A percentile compares a stretch with the other conserved stretches of the same genome.
These are phyloP conservation scores for Uromys caudimaculatus DNA, from an alignment of 2,797 vertebrate species.

Conservation along the genomic window DNA sequence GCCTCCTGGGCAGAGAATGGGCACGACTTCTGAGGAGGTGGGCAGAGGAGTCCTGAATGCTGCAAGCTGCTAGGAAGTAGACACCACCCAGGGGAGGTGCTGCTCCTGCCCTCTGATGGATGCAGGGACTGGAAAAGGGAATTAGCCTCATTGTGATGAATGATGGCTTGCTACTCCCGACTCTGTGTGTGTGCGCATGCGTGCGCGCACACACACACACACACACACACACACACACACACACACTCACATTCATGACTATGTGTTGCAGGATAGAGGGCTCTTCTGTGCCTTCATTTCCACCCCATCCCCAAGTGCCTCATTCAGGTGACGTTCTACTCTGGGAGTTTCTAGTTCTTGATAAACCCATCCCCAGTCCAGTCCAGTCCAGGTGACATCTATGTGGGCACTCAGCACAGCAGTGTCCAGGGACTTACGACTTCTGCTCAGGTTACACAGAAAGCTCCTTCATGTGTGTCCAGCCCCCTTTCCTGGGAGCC, in stretches of 20 bases:
- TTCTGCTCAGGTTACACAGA: not conserved
- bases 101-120: slow-evolving; percentile 72
- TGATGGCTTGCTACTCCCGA: not conserved
- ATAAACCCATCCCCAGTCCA: not conserved
- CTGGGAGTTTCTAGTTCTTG: not conserved
- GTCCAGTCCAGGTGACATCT: fast-evolving
- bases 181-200: not conserved
- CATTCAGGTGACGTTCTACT: not conserved
- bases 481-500: fast-evolving
- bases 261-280: not conserved
- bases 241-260: no score
- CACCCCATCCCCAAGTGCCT: fast-evolving
- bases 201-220: not conserved
- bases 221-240: no score
- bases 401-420: fast-evolving
- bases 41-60: slow-evolving; percentile 77
- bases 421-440: no score
- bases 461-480: not conserved
- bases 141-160: slow-evolving; percentile 75
- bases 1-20: slow-evolving; percentile 85
- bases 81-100: slow-evolving; percentile 30
- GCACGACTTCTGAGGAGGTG: slow-evolving; percentile 86
- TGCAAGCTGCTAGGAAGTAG: not conserved
- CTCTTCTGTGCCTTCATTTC: slow-evolving; percentile 26
- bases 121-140: not conserved